These are phyloP conservation scores for Eudiplozoon nipponicum DNA, from an alignment of 2,888 invertebrate genomes.

Conservation along the genomic window DNA sequence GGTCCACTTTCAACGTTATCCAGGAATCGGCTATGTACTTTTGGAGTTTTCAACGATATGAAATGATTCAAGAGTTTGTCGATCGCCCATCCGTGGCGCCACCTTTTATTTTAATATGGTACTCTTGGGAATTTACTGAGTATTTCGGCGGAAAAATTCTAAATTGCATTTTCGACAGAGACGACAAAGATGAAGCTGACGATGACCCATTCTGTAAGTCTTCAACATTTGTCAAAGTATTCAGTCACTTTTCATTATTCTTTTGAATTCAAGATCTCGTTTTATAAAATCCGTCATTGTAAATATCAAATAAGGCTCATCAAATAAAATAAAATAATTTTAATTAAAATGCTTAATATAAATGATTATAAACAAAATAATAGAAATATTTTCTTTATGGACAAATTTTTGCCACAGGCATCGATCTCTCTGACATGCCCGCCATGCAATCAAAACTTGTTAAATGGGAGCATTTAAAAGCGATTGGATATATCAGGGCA, in stretches of 20 bases:
- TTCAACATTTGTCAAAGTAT: no score
- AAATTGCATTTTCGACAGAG: background rate
- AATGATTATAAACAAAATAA: no score
- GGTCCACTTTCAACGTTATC: background rate
- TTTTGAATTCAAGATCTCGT: no score
- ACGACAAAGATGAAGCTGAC: background rate
- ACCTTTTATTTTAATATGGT: conserved; percentile 21
- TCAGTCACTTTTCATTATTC: no score
- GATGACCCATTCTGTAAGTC: conserved; percentile 4
- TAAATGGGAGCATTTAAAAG: conserved; percentile 4
- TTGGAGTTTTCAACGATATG: conserved; percentile 20
- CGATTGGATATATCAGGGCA: no score
- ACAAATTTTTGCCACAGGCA: no score
- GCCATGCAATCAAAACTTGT: background rate
- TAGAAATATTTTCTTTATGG: no score
- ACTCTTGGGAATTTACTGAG: background rate
- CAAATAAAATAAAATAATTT: no score
- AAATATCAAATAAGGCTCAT: no score
- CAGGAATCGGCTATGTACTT: conserved; percentile 2
- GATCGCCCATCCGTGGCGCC: conserved; percentile 24
- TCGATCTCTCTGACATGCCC: no score
- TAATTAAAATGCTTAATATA: no score
- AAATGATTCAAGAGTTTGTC: conserved; percentile 23
- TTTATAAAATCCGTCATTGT: no score
- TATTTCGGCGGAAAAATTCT: background rate